phyloP scores from a whole-genome alignment of 2,888 invertebrate genomes.

The Synanthedon myopaeformis region DNA sequence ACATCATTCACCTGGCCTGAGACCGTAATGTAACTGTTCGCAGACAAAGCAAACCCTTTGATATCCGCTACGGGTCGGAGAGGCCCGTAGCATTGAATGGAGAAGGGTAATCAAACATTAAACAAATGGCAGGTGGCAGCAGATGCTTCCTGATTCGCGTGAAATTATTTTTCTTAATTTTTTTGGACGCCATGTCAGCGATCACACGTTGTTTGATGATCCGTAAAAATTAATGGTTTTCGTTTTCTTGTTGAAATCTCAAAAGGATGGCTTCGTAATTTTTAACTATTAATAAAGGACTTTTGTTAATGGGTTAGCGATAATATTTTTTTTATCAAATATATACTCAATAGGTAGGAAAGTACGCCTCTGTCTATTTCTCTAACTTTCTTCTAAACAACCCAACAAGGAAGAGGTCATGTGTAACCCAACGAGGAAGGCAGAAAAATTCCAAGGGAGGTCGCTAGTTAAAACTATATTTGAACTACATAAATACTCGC shows the following conservation, averaged over 20 bases:
- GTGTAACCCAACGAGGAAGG: no score
- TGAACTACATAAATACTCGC: no score
- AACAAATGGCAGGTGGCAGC: slow-evolving; percentile 51
- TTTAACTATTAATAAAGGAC: no score
- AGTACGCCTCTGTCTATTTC: no score
- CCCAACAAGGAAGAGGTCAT: no score
- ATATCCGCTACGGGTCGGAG: slow-evolving; percentile 40
- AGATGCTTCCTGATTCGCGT: slow-evolving; percentile 63
- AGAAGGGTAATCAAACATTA: slow-evolving; percentile 50
- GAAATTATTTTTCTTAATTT: slow-evolving; percentile 54
- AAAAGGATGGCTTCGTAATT: no score
- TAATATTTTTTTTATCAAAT: no score
- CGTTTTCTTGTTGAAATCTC: slow-evolving; percentile 15
- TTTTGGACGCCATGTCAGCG: slow-evolving; percentile 17
- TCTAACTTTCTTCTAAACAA: no score
- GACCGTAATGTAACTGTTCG: slow-evolving; percentile 56
- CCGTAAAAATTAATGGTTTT: slow-evolving; percentile 58
- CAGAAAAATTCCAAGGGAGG: no score
- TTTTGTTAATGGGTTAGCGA: no score
- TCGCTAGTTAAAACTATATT: no score
- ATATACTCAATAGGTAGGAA: no score
- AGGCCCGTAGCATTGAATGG: slow-evolving; percentile 31
- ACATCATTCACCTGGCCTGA: slow-evolving; percentile 42
- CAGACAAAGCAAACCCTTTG: slow-evolving; percentile 53
- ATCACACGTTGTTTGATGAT: slow-evolving; percentile 26